phyloP scores from a whole-genome alignment of 2,888 invertebrate genomes.

The Oithona nana region DNA sequence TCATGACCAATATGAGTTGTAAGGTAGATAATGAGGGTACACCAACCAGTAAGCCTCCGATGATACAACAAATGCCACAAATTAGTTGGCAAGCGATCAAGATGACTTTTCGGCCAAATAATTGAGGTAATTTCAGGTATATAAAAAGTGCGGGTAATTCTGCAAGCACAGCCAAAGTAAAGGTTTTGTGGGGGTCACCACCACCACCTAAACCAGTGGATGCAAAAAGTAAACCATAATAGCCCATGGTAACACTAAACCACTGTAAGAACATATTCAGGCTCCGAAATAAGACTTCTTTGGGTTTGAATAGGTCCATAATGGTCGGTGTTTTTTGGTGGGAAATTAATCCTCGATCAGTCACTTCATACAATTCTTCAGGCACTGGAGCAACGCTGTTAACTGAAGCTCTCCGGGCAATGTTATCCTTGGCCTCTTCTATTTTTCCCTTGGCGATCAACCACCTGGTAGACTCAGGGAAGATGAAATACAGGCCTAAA shows the following conservation, averaged over 20 bases:
- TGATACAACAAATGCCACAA: constrained; percentile 11
- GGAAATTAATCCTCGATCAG: neutral
- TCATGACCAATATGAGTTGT: constrained; percentile 37
- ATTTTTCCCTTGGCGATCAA: constrained; percentile 3
- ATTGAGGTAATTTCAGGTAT: constrained; percentile 43
- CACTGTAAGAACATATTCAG: constrained; percentile 16
- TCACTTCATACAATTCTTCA: neutral
- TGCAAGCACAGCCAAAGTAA: constrained; percentile 21
- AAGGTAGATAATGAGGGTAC: constrained; percentile 26
- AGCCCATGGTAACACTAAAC: constrained; percentile 18
- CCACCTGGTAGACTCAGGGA: constrained; percentile 14
- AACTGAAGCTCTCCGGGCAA: neutral
- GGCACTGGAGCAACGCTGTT: neutral
- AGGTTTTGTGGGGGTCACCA: constrained; percentile 16
- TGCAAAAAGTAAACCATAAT: constrained; percentile 16
- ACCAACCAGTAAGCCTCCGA: constrained; percentile 2
- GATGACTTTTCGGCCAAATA: constrained; percentile 45
- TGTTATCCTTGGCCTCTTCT: neutral
- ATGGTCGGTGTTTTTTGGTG: neutral
- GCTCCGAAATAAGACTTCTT: neutral
- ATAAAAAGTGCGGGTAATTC: constrained; percentile 39
- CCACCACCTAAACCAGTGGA: constrained; percentile 11
- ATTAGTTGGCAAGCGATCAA: constrained; percentile 30
- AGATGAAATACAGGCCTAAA: neutral
- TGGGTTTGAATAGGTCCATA: constrained; percentile 11